Evolutionary conservation across 30 jellyfish, hydroid and myxozoan genomes (phyloP), one percentile per base, ranked within the genome.

Genomic region (Haliclystus octoradiatus): DNA sequence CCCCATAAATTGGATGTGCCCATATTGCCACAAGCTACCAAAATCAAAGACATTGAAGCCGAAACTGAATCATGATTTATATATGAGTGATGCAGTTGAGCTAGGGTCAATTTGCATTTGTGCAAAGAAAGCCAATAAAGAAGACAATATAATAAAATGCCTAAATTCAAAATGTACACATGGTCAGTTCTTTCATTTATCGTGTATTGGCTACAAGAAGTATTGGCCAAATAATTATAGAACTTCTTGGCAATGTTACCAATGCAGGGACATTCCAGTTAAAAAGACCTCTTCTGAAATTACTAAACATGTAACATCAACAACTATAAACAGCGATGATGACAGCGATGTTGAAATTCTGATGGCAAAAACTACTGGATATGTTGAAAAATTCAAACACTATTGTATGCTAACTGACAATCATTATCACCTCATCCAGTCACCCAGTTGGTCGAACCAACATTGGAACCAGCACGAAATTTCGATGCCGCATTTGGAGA

Each of bases 191-290:
- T 70, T 70, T 70, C 80, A 70, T 70, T 49, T 70, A 9, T 49
- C 70, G 50, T 47, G 80, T 70, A 35, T 70, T 49, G 80, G 80
- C 71, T 70, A 70, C 80, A 70, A 52, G 52, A 70, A 70, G 65
- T 49, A 50, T 28, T n/a, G n/a, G 32, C 80, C 71, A 70, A 70
- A 70, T 52, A 70, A 70, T 70, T 49, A 70, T 50, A 70, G 52
- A 70, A 70, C 80, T 70, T 49, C 80, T 32, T 70, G 80, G 80
- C 80, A 70, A 70, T 70, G 80, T 70, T 69, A 50, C 80, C 50
- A 50, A 52, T 70, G 80, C 80, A 70, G 52, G 52, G 80, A 69
- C 50, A 70, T 49, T 70, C 80, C 80, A 70, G n/a, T n/a, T n/a
- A n/a, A n/a, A n/a, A n/a, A n/a, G n/a, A n/a, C n/a, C n/a, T n/a